phyloP scores from a whole-genome alignment of 2,888 invertebrate genomes.

The Sphaerophoria taeniata region DNA sequence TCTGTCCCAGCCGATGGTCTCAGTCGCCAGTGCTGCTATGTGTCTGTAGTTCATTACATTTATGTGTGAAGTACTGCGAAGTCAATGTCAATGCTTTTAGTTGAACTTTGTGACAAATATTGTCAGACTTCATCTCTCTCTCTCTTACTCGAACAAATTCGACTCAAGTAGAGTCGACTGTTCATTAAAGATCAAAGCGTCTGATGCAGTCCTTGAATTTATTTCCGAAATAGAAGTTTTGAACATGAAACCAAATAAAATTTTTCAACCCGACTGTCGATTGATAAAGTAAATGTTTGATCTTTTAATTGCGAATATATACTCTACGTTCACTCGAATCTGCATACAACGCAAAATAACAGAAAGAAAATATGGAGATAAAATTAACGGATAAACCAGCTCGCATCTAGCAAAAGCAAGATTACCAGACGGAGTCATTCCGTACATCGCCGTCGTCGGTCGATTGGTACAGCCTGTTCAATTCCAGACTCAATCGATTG shows the following conservation, averaged over 20 bases:
- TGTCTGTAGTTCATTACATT: too few relatives aligned
- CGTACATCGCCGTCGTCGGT: background rate
- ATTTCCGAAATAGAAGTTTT: too few relatives aligned
- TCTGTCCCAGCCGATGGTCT: too few relatives aligned
- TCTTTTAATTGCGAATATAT: slow-evolving; percentile 18
- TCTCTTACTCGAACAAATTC: too few relatives aligned
- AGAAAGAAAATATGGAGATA: background rate
- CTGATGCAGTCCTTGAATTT: too few relatives aligned
- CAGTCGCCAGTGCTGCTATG: too few relatives aligned
- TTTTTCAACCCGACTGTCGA: background rate
- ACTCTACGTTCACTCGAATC: slow-evolving; percentile 9
- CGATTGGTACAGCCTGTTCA: slow-evolving; percentile 21
- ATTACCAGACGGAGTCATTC: background rate
- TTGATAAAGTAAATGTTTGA: slow-evolving; percentile 4
- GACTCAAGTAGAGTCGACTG: too few relatives aligned
- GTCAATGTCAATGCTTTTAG: too few relatives aligned
- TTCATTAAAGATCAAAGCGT: too few relatives aligned
- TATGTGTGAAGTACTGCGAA: too few relatives aligned
- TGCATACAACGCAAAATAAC: background rate
- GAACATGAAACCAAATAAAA: background rate
- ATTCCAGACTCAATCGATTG: slow-evolving; percentile 60
- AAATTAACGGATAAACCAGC: slow-evolving; percentile 17
- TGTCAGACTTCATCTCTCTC: too few relatives aligned
- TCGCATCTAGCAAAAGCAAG: background rate
- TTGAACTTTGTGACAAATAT: too few relatives aligned